Base-by-base conservation (phyloP, 2,888 invertebrate species). In the Drosophila affinis region DNA sequence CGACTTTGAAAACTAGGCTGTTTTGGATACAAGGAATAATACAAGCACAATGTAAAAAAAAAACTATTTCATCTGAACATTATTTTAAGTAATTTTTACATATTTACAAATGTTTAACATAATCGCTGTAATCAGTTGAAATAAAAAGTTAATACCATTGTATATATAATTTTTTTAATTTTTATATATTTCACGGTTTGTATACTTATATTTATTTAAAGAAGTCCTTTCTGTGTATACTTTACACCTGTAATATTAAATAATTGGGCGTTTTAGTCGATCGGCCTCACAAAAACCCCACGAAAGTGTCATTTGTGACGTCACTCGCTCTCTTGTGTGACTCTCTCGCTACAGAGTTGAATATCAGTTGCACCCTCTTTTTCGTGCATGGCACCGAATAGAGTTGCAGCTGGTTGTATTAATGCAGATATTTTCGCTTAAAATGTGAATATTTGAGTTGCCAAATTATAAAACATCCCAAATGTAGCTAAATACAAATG, bases 331-430 rank as follows among this genome's bases (percentile, higher is more conserved):
- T 56, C 49, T 9, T 29, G 32, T 2, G 1, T 12, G 3, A 9
- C 17, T 9, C 18, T 27, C 49, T 39, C 6, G 10, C 27, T 48
- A 17, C 18, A 34, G 17, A 29, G 47, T 48, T 4, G 5, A n/a
- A 7, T 44, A 32, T 47, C 47, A 10, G 46, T 44, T 10, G 3
- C n/a, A 27, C n/a, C 27, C 14, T 85, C 82, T 34, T 10, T 44
- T n/a, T 6, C 17, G 1, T 70, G 72, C 58, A 78, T 72, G 81
- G 81, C 27, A 6, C 7, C 21, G 27, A 18, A 64, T 17, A 72
- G 45, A 55, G 32, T 53, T 39, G 70, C 82, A 83, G 81, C 77
- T 83, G 82, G 77, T 83, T 61, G 29, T 6, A 44, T 62, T 59
- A 64, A 48, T 27, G n/a, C 6, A 18, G n/a, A 82, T 63, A 75